Conservation (phyloP, 2,113 vertebrate genomes). For the Sciurus niger region DNA sequence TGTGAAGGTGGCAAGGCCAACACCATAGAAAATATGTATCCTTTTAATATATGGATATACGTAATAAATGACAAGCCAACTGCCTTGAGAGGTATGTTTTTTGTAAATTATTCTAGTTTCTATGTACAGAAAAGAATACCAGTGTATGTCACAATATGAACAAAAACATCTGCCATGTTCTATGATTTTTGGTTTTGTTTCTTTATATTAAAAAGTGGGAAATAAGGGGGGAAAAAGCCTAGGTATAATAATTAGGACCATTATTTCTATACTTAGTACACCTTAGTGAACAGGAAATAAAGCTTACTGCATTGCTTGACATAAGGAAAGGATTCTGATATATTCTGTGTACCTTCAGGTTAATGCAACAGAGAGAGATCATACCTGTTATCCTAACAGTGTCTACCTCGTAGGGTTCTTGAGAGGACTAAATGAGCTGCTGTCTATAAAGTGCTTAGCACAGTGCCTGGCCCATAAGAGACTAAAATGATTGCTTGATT, state of each 20-base stretch:
- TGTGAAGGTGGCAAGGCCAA: not conserved
- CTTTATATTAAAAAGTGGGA: slow-evolving; percentile 37
- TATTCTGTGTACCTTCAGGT: slow-evolving; percentile 33
- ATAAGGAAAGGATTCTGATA: not conserved
- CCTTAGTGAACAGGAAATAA: slow-evolving; percentile 6
- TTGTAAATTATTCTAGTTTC: not conserved
- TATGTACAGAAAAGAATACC: slow-evolving; percentile 4
- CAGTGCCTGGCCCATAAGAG: not conserved
- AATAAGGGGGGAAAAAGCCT: not conserved
- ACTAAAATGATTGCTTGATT: not conserved
- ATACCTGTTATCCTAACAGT: not conserved
- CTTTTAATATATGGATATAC: slow-evolving; percentile 4
- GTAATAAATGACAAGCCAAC: not conserved
- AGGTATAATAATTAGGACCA: not conserved
- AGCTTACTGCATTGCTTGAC: not conserved
- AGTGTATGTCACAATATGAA: not conserved
- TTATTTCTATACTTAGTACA: not conserved
- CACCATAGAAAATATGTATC: not conserved
- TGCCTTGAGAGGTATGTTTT: slow-evolving; percentile 4
- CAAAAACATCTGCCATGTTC: slow-evolving; percentile 39
- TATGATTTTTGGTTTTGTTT: slow-evolving; percentile 47
- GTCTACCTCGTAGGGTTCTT: not conserved
- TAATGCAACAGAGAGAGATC: slow-evolving; percentile 25
- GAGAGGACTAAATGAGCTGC: not conserved
- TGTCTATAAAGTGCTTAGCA: not conserved